Conservation (phyloP, 2,113 vertebrate genomes). For the Progne subis region DNA sequence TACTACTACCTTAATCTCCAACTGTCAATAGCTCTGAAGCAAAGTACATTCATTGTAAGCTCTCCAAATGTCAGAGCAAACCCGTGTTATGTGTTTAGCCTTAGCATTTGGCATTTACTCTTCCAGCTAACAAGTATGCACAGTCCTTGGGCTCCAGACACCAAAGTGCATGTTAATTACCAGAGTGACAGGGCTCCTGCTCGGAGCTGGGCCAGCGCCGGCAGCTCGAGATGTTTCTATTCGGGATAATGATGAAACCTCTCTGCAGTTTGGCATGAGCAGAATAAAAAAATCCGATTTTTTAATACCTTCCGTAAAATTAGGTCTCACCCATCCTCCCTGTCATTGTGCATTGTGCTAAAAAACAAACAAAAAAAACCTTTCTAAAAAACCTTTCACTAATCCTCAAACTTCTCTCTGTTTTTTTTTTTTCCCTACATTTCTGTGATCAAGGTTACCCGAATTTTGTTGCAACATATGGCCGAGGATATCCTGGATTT, state of each 20-base stretch:
- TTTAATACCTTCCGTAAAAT: background rate
- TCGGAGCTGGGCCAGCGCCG: background rate
- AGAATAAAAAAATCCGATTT: background rate
- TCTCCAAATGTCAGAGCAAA: constrained; percentile 83
- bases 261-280: background rate
- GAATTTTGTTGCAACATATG: constrained; percentile 98
- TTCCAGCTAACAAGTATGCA: constrained; percentile 69
- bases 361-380: background rate
- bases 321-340: background rate
- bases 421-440: background rate
- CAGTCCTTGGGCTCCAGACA: constrained; percentile 62
- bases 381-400: background rate
- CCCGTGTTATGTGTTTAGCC: constrained; percentile 68
- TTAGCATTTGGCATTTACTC: constrained; percentile 81
- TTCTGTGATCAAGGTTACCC: constrained; percentile 89
- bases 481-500: constrained; percentile 97
- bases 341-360: background rate
- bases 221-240: background rate
- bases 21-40: constrained; percentile 81
- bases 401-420: background rate
- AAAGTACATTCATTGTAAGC: constrained; percentile 81
- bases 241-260: background rate
- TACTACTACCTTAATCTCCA: constrained; percentile 79
- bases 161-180: constrained; percentile 74
- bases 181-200: constrained; percentile 3